Evolutionary conservation across 2,113 vertebrate species (phyloP).

Genomic region (Chlorodrepanis virens): DNA sequence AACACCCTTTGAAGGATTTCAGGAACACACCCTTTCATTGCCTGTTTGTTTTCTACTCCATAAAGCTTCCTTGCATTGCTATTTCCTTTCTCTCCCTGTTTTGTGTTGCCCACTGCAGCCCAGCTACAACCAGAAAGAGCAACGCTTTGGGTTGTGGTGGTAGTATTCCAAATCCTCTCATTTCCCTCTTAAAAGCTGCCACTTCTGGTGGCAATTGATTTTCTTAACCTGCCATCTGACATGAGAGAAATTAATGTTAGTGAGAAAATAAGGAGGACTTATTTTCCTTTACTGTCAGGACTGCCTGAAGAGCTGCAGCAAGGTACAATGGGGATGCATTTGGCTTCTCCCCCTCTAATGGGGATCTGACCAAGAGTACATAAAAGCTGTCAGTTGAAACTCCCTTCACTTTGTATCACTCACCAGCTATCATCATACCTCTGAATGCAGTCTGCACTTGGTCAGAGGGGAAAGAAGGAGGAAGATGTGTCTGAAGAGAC

Average conservation of each 20-base stretch:
- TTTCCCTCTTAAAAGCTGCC: neutral
- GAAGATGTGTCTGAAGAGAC: neutral
- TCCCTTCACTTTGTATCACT: neutral
- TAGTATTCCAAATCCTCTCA: neutral
- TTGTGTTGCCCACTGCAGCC: neutral
- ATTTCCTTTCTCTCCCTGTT: neutral
- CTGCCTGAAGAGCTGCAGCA: neutral
- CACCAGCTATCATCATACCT: neutral
- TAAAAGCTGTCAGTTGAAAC: neutral
- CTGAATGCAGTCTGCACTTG: neutral
- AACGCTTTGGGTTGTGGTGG: neutral
- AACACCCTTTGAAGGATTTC: constrained; percentile 63
- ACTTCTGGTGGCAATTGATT: neutral
- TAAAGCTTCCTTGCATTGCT: neutral
- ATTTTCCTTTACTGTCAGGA: neutral
- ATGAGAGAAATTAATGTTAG: neutral
- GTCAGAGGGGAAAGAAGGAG: neutral
- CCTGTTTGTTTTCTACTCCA: constrained; percentile 24
- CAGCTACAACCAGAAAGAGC: neutral
- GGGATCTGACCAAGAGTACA: neutral
- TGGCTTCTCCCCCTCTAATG: neutral
- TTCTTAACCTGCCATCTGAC: neutral
- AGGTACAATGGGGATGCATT: neutral
- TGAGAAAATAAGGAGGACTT: neutral
- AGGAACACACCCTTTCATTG: constrained; percentile 43